phyloP scores from a whole-genome alignment of 2,797 vertebrate species.

The Rhodeus uyekii region DNA sequence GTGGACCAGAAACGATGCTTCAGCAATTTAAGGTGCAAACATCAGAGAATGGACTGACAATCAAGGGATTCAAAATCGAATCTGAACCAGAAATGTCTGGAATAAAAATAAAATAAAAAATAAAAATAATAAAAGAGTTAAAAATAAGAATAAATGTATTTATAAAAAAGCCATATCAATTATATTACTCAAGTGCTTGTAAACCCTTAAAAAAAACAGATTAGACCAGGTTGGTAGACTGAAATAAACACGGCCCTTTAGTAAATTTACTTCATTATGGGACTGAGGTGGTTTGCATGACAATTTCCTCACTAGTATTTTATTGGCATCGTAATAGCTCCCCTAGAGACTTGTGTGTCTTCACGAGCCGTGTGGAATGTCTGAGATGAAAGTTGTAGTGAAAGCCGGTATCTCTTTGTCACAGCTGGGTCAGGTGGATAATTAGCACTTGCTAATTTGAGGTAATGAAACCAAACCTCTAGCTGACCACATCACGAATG shows the following conservation, averaged over 20 bases:
- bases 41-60: background rate
- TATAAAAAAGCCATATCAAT: background rate
- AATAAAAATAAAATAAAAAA: background rate
- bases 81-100: background rate
- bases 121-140: background rate
- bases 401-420: background rate
- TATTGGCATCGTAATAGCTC: background rate
- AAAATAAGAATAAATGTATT: background rate
- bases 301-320: background rate
- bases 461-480: constrained; percentile 78
- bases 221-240: background rate
- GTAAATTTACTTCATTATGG: too few relatives aligned
- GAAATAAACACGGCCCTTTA: background rate
- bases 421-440: constrained; percentile 54
- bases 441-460: constrained; percentile 51
- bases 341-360: background rate
- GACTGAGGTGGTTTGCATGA: background rate
- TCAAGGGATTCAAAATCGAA: background rate
- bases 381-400: background rate
- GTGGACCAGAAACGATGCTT: constrained; percentile 5
- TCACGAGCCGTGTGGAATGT: background rate
- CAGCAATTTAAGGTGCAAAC: constrained; percentile 4
- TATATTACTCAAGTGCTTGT: background rate
- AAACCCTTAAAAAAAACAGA: background rate
- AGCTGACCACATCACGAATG: constrained; percentile 82